These are phyloP conservation scores for Gymnobelideus leadbeateri DNA, from an alignment of 2,113 vertebrate genomes.

Conservation along the genomic window DNA sequence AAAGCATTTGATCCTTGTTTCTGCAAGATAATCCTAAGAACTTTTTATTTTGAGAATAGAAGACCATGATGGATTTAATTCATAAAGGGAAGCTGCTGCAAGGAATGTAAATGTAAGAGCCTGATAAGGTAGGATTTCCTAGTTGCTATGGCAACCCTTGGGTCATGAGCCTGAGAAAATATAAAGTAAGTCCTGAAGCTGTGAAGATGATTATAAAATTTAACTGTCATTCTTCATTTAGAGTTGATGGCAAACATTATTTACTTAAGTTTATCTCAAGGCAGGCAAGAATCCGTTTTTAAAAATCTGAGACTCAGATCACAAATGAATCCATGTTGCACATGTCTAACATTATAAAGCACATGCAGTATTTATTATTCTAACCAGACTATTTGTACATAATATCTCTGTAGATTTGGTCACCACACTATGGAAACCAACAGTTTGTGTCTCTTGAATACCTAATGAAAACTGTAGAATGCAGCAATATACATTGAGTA, in stretches of 20 bases:
- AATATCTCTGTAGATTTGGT: slow-evolving; percentile 78
- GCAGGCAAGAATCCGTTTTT: slow-evolving; percentile 81
- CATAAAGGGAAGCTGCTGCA: slow-evolving; percentile 88
- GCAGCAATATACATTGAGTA: slow-evolving; percentile 45
- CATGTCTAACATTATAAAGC: slow-evolving; percentile 68
- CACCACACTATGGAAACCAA: slow-evolving; percentile 60
- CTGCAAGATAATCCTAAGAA: slow-evolving; percentile 89
- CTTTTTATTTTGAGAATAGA: slow-evolving; percentile 89
- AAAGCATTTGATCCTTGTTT: slow-evolving; percentile 90
- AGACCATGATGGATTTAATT: slow-evolving; percentile 90
- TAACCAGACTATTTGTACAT: slow-evolving; percentile 76
- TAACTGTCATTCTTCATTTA: slow-evolving; percentile 94
- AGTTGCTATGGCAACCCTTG: slow-evolving; percentile 92
- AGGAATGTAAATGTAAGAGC: slow-evolving; percentile 89
- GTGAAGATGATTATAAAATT: slow-evolving; percentile 94
- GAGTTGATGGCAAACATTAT: slow-evolving; percentile 90
- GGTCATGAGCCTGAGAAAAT: slow-evolving; percentile 90
- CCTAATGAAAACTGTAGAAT: slow-evolving; percentile 62
- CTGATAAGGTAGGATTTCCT: slow-evolving; percentile 93
- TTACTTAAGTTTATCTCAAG: slow-evolving; percentile 89
- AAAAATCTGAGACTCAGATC: slow-evolving; percentile 80
- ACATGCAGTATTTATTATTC: slow-evolving; percentile 76
- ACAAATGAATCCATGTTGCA: slow-evolving; percentile 74
- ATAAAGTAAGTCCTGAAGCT: slow-evolving; percentile 90
- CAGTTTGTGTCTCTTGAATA: slow-evolving; percentile 57